Conservation (phyloP, 2,797 vertebrate species). For the Sebastes reedi region DNA sequence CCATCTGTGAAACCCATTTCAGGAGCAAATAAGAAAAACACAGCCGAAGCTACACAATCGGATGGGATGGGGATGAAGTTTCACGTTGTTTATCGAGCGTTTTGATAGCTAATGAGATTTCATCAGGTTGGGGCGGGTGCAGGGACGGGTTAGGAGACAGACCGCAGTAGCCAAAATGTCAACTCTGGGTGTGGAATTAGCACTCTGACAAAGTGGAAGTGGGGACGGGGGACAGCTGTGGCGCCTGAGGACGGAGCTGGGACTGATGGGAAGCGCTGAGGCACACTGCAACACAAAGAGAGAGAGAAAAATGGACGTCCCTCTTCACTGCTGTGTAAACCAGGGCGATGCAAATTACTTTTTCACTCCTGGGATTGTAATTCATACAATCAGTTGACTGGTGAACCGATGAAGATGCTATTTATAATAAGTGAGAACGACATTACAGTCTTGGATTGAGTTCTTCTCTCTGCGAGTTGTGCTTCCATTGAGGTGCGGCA, state of each 20-base stretch:
- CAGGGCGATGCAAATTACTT: conserved; percentile 57
- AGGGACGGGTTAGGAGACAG: neutral
- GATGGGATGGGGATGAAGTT: conserved; percentile 26
- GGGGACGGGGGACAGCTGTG: conserved; percentile 35
- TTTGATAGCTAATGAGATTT: conserved; percentile 49
- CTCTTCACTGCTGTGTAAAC: conserved; percentile 46
- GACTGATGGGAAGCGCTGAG: conserved; percentile 34
- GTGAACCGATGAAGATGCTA: conserved; percentile 40
- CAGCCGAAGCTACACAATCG: neutral
- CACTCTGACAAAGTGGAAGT: conserved; percentile 21
- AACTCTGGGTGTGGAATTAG: conserved; percentile 37
- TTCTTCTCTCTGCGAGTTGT: too few species aligned
- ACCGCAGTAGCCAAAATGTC: conserved; percentile 21
- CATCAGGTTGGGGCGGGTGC: neutral
- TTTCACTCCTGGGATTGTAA: conserved; percentile 45
- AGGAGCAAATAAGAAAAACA: conserved; percentile 43
- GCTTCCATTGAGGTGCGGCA: neutral
- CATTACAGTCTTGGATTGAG: conserved; percentile 8
- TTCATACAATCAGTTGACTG: conserved; percentile 50
- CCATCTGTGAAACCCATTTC: conserved; percentile 51
- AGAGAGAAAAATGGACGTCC: conserved; percentile 8
- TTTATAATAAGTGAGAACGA: conserved; percentile 48
- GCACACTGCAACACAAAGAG: neutral
- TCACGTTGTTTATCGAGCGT: conserved; percentile 35
- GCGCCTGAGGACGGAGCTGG: conserved; percentile 15